Evolutionary conservation across 2,797 vertebrate species (phyloP).

Genomic region (Cuniculus paca): DNA sequence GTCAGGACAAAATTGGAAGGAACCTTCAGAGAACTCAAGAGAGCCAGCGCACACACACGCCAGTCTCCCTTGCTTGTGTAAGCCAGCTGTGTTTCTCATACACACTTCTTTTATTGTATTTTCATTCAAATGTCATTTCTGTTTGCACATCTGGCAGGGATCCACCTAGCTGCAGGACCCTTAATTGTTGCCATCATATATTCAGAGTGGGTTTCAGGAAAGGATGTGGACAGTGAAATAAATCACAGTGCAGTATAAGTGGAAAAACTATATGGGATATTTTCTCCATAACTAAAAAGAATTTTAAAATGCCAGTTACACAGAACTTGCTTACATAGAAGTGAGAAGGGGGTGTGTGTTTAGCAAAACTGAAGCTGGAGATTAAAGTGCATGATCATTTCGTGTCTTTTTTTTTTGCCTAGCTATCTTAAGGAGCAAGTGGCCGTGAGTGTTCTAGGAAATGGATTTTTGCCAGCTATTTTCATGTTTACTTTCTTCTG

Average conservation of each 20-base stretch:
- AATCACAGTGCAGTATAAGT: not conserved
- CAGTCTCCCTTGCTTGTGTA: not conserved
- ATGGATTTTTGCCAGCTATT: not conserved
- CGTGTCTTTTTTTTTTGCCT: not conserved
- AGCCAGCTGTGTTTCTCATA: constrained; percentile 29
- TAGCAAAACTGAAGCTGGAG: constrained; percentile 20
- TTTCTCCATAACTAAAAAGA: not conserved
- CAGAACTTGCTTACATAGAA: not conserved
- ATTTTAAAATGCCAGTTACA: constrained; percentile 4
- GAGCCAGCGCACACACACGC: not conserved
- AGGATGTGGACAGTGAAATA: not conserved
- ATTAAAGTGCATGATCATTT: not conserved
- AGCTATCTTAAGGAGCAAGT: not conserved
- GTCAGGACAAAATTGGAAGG: constrained; percentile 20
- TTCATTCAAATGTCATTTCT: constrained; percentile 4
- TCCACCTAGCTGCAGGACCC: not conserved
- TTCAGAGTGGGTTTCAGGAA: not conserved
- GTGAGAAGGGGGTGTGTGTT: not conserved
- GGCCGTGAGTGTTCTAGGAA: not conserved
- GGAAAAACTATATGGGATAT: not conserved
- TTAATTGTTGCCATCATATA: not conserved
- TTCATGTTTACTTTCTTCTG: not conserved
- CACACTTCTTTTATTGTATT: not conserved
- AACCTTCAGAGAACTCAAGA: constrained; percentile 4
- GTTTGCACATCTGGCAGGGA: not conserved